These are phyloP conservation scores for Trididemnum miniatum DNA, from an alignment of 23 tunicate genomes.

Conservation along the genomic window DNA sequence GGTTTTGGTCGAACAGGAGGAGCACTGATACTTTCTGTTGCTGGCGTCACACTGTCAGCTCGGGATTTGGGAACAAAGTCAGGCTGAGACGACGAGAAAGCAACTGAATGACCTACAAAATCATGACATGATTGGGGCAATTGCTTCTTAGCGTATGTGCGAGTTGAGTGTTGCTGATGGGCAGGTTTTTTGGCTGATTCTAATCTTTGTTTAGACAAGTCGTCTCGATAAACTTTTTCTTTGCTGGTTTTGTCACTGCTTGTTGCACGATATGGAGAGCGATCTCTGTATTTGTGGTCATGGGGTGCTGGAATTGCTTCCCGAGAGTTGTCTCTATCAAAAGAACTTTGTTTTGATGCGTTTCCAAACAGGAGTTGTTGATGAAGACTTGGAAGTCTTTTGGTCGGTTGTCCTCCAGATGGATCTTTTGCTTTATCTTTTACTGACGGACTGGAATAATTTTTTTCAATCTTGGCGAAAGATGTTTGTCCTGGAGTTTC, in stretches of 20 bases:
- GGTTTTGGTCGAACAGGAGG: constrained; percentile 88
- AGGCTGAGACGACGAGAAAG: background rate
- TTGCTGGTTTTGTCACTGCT: background rate
- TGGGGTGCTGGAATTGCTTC: background rate
- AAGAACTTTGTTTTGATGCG: background rate
- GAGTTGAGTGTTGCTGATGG: background rate
- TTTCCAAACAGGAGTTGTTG: constrained; percentile 44
- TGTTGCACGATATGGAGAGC: background rate
- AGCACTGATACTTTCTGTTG: background rate
- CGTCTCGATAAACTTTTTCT: background rate
- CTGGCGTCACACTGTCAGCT: background rate
- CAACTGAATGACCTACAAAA: background rate
- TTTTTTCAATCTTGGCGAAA: constrained; percentile 38
- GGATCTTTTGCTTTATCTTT: background rate
- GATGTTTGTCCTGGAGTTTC: background rate
- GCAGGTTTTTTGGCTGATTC: background rate
- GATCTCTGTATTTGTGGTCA: background rate
- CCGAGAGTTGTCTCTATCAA: background rate
- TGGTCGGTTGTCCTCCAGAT: background rate
- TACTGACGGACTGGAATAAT: constrained; percentile 9
- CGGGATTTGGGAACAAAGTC: background rate
- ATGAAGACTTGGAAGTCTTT: constrained; percentile 44
- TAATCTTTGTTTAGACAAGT: background rate
- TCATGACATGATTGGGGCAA: background rate
- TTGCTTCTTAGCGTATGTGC: background rate